Conservation (phyloP, 2,888 invertebrate species). For the Troides helena region DNA sequence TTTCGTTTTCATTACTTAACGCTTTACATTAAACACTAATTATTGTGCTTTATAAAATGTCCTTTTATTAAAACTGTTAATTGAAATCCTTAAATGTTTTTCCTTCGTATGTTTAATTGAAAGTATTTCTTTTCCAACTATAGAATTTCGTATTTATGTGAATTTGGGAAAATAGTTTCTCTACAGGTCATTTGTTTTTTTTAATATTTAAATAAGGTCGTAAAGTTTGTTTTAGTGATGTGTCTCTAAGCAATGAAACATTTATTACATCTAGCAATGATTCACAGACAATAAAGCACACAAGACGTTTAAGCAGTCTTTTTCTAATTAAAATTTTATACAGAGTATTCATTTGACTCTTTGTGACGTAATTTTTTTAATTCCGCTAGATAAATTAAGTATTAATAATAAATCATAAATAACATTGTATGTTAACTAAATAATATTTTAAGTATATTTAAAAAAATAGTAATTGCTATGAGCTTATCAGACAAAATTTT, state of each 20-base stretch:
- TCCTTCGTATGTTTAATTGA: too few species aligned
- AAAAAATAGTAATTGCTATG: too few species aligned
- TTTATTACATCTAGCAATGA: slow-evolving; percentile 45
- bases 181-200: background rate
- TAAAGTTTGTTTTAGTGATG: slow-evolving; percentile 17
- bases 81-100: too few species aligned
- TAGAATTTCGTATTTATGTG: too few species aligned
- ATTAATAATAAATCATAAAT: background rate
- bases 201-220: background rate
- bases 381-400: background rate
- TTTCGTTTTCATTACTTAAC: too few species aligned
- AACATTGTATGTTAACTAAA: too few species aligned
- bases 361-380: slow-evolving; percentile 1
- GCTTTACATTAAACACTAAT: too few species aligned
- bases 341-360: slow-evolving; percentile 7
- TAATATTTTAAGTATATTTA: too few species aligned
- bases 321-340: slow-evolving; percentile 41
- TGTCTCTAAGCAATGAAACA: slow-evolving; percentile 14
- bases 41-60: too few species aligned
- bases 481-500: background rate
- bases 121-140: too few species aligned
- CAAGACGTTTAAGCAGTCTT: slow-evolving; percentile 53
- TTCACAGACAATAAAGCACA: slow-evolving; percentile 68
- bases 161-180: background rate
- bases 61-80: too few species aligned